Conservation (phyloP, 2,797 vertebrate species). For the Gobionotothen gibberifrons region DNA sequence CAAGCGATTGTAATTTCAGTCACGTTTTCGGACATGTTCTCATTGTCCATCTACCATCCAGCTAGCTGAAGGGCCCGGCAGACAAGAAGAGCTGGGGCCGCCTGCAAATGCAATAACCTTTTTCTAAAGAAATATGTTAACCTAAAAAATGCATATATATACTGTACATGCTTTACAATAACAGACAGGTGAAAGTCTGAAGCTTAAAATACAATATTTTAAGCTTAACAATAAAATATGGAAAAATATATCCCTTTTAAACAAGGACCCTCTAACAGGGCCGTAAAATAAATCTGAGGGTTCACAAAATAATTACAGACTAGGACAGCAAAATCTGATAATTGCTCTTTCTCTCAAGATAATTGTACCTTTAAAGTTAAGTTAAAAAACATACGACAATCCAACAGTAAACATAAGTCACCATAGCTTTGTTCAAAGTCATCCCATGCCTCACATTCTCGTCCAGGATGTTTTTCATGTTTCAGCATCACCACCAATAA, state of each 20-base stretch:
- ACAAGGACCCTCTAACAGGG: background rate
- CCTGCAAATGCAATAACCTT: conserved; percentile 25
- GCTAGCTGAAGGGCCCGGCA: conserved; percentile 47
- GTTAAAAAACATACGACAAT: background rate
- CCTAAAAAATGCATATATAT: background rate
- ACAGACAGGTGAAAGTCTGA: background rate
- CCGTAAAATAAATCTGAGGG: background rate
- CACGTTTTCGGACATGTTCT: conserved; percentile 73
- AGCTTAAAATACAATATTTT: background rate
- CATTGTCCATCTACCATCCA: conserved; percentile 43
- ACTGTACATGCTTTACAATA: background rate
- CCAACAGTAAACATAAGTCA: background rate
- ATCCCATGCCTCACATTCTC: background rate
- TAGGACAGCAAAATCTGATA: background rate
- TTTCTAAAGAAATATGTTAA: background rate
- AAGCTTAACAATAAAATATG: background rate
- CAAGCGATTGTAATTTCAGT: conserved; percentile 80
- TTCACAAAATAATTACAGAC: background rate
- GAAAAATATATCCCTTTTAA: background rate
- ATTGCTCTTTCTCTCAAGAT: too few relatives aligned
- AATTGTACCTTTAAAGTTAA: background rate
- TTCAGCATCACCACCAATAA: background rate
- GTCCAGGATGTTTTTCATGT: background rate
- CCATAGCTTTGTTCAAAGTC: background rate
- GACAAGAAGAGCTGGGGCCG: conserved; percentile 18